These are phyloP conservation scores for Chanos chanos DNA, from an alignment of 2,797 vertebrate species.

Conservation along the genomic window DNA sequence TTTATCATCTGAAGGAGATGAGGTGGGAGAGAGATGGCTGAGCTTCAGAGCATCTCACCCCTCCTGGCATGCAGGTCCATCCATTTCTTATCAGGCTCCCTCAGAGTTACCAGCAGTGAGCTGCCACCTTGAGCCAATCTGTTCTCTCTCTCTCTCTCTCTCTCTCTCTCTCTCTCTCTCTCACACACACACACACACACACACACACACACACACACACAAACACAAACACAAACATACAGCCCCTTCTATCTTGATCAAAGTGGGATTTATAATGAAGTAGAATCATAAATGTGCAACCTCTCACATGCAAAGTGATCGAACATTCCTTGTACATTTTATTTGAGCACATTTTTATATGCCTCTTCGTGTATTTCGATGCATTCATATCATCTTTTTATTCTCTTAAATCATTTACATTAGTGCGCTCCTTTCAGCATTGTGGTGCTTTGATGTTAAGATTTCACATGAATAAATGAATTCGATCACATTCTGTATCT, in stretches of 20 bases:
- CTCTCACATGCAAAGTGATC: background rate
- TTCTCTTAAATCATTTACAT: constrained; percentile 18
- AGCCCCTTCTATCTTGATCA: background rate
- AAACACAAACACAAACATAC: too few species aligned
- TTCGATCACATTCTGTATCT: background rate
- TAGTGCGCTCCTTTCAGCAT: background rate
- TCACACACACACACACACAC: too few species aligned
- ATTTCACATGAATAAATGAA: constrained; percentile 11
- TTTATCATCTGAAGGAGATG: background rate
- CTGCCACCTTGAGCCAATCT: constrained; percentile 4
- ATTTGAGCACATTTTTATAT: background rate
- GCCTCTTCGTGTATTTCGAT: background rate
- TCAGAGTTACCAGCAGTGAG: constrained; percentile 12
- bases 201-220: too few species aligned
- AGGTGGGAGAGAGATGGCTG: constrained; percentile 5
- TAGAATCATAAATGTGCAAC: too few species aligned
- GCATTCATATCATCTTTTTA: constrained; percentile 5
- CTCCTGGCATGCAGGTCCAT: background rate
- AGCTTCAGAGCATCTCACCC: constrained; percentile 6
- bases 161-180: background rate
- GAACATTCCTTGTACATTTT: background rate
- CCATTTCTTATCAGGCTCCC: background rate
- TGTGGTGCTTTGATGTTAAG: constrained; percentile 1
- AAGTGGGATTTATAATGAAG: too few species aligned
- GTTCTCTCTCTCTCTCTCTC: background rate